Evolutionary conservation across 2,113 vertebrate genomes (phyloP).

Genomic region (Cephalopterus ornatus): DNA sequence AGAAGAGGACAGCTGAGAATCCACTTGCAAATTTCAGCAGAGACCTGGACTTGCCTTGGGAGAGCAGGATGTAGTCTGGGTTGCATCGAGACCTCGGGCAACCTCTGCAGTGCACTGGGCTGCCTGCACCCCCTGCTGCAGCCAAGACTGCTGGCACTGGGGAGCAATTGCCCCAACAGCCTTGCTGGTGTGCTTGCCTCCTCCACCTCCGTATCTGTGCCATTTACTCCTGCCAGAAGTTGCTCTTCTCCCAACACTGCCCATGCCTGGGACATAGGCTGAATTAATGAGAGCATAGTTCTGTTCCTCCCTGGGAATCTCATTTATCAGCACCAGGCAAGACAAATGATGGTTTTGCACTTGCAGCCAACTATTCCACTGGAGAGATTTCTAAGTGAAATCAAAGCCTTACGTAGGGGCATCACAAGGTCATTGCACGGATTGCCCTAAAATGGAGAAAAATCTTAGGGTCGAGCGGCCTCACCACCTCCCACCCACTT

Average conservation of each 20-base stretch:
- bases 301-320: not conserved
- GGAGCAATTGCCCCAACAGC: not conserved
- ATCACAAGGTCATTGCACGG: not conserved
- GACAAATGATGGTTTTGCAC: not conserved
- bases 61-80: not conserved
- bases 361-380: not conserved
- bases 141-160: not conserved
- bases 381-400: not conserved
- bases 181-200: rapidly evolving
- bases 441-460: not conserved
- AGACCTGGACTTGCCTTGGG: not conserved
- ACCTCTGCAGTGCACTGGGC: not conserved
- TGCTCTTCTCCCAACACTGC: not conserved
- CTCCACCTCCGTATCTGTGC: rapidly evolving
- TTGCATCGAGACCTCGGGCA: not conserved
- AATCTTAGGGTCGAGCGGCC: not conserved
- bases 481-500: not conserved
- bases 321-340: not conserved
- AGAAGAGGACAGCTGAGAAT: not conserved
- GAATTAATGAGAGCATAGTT: not conserved
- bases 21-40: not conserved
- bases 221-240: not conserved
- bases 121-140: not conserved
- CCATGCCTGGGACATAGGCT: not conserved
- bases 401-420: not conserved